Conservation (phyloP, 2,888 invertebrate genomes). For the Luperina testacea region DNA sequence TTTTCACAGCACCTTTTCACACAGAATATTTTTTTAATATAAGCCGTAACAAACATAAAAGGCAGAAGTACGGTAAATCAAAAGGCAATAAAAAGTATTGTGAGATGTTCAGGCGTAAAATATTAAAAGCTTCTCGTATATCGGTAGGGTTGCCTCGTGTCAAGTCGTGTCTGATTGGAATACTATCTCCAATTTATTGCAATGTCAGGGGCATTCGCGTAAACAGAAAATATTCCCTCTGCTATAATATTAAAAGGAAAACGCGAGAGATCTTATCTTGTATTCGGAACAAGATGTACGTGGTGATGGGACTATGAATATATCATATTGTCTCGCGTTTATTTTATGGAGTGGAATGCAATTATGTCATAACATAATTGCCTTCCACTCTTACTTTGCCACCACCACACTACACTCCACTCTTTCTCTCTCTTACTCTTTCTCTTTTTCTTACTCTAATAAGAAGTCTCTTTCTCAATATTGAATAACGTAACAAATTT, state of each 20-base stretch:
- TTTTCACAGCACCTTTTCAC: neutral
- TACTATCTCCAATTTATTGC: constrained; percentile 46
- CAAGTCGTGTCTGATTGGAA: constrained; percentile 33
- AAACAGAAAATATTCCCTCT: constrained; percentile 25
- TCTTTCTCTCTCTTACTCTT: too few relatives aligned
- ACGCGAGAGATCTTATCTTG: constrained; percentile 21
- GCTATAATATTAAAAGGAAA: constrained; percentile 51
- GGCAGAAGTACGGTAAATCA: constrained; percentile 35
- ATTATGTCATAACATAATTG: constrained; percentile 5
- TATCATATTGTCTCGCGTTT: constrained; percentile 17
- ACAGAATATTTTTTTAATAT: constrained; percentile 1
- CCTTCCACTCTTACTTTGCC: too few relatives aligned
- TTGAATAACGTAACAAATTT: neutral
- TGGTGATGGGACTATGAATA: constrained; percentile 11
- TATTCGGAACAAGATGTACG: constrained; percentile 30
- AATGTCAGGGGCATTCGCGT: constrained; percentile 16
- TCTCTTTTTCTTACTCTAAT: neutral
- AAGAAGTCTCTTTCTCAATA: too few relatives aligned
- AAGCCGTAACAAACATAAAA: constrained; percentile 18
- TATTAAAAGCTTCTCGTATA: constrained; percentile 53
- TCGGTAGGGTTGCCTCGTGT: constrained; percentile 42
- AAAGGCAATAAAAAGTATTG: constrained; percentile 54
- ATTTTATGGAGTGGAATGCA: constrained; percentile 1
- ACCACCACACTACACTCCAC: too few relatives aligned
- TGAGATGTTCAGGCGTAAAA: constrained; percentile 51